Conservation (phyloP, 1,140 invertebrate species). For the Lucilia cuprina region DNA sequence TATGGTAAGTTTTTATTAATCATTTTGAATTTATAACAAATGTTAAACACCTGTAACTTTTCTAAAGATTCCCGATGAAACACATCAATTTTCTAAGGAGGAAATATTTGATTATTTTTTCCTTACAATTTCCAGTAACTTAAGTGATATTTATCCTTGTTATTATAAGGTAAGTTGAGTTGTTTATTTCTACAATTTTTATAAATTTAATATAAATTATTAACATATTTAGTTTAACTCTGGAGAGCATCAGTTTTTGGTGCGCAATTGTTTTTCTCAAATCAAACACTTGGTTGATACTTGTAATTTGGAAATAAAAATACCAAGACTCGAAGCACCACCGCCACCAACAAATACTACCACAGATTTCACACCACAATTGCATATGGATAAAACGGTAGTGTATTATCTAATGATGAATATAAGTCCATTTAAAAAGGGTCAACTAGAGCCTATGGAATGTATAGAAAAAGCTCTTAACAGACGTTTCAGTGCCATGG, state of each 20-base stretch:
- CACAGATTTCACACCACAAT: neutral
- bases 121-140: slow-evolving; percentile 36
- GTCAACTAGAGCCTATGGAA: slow-evolving; percentile 47
- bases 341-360: neutral
- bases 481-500: slow-evolving; percentile 44
- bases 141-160: slow-evolving; percentile 54
- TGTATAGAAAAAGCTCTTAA: slow-evolving; percentile 45
- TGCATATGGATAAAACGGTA: slow-evolving; percentile 29
- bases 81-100: slow-evolving; percentile 42
- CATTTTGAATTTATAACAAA: neutral
- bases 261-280: slow-evolving; percentile 53
- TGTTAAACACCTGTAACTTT: neutral
- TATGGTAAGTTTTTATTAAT: slow-evolving; percentile 41
- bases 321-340: slow-evolving; percentile 40
- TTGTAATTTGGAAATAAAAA: slow-evolving; percentile 46
- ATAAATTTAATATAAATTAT: neutral
- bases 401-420: slow-evolving; percentile 52
- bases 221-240: slow-evolving; percentile 41
- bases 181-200: neutral
- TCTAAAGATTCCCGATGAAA: slow-evolving; percentile 49
- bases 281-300: slow-evolving; percentile 44
- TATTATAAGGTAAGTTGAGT: slow-evolving; percentile 55
- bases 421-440: slow-evolving; percentile 43
- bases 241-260: slow-evolving; percentile 49
- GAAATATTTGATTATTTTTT: slow-evolving; percentile 51